These are phyloP conservation scores for Tichodroma muraria DNA, from an alignment of 2,113 vertebrate genomes.

Conservation along the genomic window DNA sequence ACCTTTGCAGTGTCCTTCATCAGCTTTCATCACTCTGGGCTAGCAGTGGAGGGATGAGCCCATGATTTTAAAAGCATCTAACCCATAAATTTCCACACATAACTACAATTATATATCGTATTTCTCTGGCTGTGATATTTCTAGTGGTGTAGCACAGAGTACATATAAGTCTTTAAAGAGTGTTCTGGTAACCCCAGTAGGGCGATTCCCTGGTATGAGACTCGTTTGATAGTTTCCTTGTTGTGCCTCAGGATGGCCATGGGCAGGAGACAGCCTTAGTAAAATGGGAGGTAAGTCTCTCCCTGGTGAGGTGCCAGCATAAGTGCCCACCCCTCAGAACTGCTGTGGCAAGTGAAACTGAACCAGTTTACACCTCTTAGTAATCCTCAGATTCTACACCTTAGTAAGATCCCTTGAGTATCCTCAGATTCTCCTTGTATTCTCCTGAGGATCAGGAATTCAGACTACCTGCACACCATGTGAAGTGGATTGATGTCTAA, in stretches of 20 bases:
- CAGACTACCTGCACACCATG: neutral
- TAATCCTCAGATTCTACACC: too few relatives aligned
- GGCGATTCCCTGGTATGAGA: neutral
- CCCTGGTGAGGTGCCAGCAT: too few relatives aligned
- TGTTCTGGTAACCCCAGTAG: neutral
- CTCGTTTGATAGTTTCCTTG: neutral
- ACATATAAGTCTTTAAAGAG: neutral
- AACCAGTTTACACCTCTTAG: neutral
- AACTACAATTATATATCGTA: neutral
- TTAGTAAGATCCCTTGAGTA: neutral
- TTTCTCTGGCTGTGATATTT: neutral
- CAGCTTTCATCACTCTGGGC: neutral
- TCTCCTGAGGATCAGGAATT: neutral
- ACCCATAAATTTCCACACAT: neutral
- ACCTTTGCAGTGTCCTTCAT: neutral
- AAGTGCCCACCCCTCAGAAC: neutral
- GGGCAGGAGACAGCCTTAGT: neutral
- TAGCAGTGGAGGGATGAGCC: neutral
- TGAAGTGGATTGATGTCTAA: neutral
- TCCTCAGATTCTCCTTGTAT: too few relatives aligned
- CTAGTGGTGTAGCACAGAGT: neutral
- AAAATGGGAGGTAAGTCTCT: neutral
- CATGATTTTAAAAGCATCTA: neutral
- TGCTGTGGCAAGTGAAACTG: neutral
- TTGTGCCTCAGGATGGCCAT: accelerated